Evolutionary conservation across 2,113 vertebrate species (phyloP).

Genomic region (Sinocyclocheilus anophthalmus): DNA sequence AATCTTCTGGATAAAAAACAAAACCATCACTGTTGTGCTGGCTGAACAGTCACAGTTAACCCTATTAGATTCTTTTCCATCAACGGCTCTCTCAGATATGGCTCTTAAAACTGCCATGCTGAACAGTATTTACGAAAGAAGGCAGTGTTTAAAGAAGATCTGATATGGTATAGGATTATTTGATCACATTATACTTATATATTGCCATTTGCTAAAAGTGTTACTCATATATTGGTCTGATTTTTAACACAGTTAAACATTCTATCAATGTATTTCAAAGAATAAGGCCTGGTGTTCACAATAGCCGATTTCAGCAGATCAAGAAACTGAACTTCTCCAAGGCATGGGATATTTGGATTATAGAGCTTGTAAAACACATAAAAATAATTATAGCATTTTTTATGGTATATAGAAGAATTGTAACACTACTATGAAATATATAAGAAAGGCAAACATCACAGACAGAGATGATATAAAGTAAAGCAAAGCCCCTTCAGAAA

Average conservation of each 20-base stretch:
- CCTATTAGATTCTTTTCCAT: background rate
- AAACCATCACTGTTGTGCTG: background rate
- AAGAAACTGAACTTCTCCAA: background rate
- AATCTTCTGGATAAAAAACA: background rate
- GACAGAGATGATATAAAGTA: background rate
- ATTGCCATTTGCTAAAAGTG: background rate
- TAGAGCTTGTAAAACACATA: background rate
- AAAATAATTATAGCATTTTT: background rate
- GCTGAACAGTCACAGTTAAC: background rate
- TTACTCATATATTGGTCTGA: background rate
- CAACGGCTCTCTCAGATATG: background rate
- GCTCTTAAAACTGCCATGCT: background rate
- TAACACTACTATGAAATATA: background rate
- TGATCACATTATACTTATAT: background rate
- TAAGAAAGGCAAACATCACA: background rate
- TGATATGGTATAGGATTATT: background rate
- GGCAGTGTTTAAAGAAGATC: constrained; percentile 2
- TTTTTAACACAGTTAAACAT: constrained; percentile 14
- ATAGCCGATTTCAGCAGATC: background rate
- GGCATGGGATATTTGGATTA: background rate
- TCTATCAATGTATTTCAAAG: background rate
- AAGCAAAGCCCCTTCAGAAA: background rate
- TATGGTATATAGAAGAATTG: background rate
- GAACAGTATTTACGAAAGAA: background rate
- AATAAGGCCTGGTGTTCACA: background rate